Evolutionary conservation across 2,113 vertebrate genomes (phyloP).

Genomic region (Trematomus loennbergii): DNA sequence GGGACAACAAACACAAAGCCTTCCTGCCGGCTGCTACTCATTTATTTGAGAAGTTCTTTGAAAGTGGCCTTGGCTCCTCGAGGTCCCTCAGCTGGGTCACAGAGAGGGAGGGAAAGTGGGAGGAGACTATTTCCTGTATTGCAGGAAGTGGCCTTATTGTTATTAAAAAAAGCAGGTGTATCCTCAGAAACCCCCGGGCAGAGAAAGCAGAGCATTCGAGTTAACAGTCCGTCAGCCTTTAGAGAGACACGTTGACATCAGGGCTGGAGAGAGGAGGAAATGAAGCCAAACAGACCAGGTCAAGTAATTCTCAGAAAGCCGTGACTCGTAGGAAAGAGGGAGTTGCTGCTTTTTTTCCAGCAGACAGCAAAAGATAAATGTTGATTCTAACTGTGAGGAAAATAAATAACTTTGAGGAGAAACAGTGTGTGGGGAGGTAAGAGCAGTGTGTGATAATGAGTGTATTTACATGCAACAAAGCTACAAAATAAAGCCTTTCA

Average conservation of each 20-base stretch:
- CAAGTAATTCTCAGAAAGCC: not conserved
- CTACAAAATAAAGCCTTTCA: not conserved
- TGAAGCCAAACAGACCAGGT: slow-evolving; percentile 10
- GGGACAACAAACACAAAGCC: slow-evolving; percentile 42
- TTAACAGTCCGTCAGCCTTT: slow-evolving; percentile 7
- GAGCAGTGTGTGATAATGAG: not conserved
- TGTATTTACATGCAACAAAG: too few species aligned
- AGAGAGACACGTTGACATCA: not conserved
- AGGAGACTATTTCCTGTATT: slow-evolving; percentile 79
- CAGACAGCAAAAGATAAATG: slow-evolving; percentile 8
- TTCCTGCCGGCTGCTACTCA: slow-evolving; percentile 40
- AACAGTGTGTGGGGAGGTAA: not conserved
- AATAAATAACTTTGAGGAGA: not conserved
- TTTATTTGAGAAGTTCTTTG: slow-evolving; percentile 75
- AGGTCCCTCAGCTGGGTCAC: slow-evolving; percentile 44
- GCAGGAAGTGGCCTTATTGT: slow-evolving; percentile 83
- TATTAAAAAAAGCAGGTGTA: slow-evolving; percentile 81
- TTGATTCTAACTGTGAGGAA: slow-evolving; percentile 1
- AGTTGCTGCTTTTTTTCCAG: not conserved
- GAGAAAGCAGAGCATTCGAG: slow-evolving; percentile 16
- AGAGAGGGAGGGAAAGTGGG: slow-evolving; percentile 52
- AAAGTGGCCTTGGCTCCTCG: slow-evolving; percentile 70
- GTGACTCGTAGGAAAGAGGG: slow-evolving; percentile 3
- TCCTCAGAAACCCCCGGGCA: slow-evolving; percentile 69
- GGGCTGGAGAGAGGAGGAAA: slow-evolving; percentile 8